phyloP scores from a whole-genome alignment of 2,797 vertebrate species.

The Bovichtus variegatus region DNA sequence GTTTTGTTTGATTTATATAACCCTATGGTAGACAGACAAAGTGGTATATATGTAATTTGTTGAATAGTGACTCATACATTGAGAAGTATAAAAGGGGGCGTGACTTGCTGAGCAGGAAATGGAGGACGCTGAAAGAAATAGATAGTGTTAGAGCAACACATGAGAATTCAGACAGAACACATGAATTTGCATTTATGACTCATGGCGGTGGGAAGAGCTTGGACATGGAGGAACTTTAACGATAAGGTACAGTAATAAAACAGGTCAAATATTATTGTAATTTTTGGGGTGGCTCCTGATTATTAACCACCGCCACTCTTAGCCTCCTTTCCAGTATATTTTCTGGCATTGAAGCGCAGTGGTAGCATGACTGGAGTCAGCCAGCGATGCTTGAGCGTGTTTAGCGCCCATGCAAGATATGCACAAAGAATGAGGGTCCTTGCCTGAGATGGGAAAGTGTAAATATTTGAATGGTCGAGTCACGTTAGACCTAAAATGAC shows the following conservation, averaged over 20 bases:
- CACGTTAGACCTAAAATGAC: too few species aligned
- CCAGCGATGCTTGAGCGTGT: too few species aligned
- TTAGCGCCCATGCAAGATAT: too few species aligned
- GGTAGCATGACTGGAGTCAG: too few species aligned
- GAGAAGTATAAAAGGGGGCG: constrained; percentile 21
- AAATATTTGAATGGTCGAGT: too few species aligned
- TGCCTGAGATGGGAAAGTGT: too few species aligned
- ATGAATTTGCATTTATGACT: neutral
- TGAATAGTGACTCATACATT: constrained; percentile 27
- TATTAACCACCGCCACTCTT: too few species aligned
- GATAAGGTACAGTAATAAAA: constrained; percentile 60
- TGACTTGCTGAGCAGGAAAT: constrained; percentile 68
- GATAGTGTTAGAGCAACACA: constrained; percentile 45
- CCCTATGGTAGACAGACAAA: neutral
- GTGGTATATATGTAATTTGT: neutral
- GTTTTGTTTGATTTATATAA: neutral
- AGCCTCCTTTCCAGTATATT: too few species aligned
- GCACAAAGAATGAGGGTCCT: too few species aligned
- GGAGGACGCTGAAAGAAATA: constrained; percentile 50
- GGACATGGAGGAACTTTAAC: constrained; percentile 29
- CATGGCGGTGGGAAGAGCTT: constrained; percentile 63
- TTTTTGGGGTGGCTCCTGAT: too few species aligned
- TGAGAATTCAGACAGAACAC: constrained; percentile 8
- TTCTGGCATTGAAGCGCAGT: too few species aligned
- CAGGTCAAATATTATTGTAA: too few species aligned